Conservation (phyloP, 2,888 invertebrate genomes). For the Cheilosia vulpina region DNA sequence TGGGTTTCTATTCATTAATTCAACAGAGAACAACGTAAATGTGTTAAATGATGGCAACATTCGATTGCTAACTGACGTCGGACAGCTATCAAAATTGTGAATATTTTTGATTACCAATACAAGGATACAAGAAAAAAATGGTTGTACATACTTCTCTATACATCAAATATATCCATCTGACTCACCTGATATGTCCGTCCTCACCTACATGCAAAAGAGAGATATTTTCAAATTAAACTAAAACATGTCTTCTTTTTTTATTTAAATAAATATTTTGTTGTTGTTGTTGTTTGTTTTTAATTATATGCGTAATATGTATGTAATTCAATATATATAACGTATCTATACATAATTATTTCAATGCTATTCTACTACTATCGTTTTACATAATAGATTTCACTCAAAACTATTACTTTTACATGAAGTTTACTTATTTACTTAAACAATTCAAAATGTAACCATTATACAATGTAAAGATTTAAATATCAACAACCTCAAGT, state of each 20-base stretch:
- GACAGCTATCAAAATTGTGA: no score
- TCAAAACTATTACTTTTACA: slow-evolving; percentile 42
- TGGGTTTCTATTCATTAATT: no score
- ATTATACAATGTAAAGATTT: slow-evolving; percentile 68
- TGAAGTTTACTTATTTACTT: slow-evolving; percentile 30
- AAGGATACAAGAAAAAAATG: no score
- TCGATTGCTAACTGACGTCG: no score
- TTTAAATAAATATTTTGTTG: neutral
- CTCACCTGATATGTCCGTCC: neutral
- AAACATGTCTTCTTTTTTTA: neutral
- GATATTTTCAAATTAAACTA: neutral
- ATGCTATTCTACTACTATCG: slow-evolving; percentile 60
- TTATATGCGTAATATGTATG: slow-evolving; percentile 44
- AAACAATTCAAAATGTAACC: slow-evolving; percentile 51
- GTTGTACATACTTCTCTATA: neutral
- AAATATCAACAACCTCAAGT: slow-evolving; percentile 74
- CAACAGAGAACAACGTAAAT: no score
- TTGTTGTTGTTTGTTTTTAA: slow-evolving; percentile 18
- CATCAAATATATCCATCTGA: neutral
- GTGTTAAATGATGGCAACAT: no score
- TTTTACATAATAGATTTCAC: slow-evolving; percentile 34
- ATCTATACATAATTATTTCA: slow-evolving; percentile 61
- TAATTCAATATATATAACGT: slow-evolving; percentile 65
- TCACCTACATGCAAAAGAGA: neutral
- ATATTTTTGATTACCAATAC: no score